Base-by-base conservation (phyloP, 2,888 invertebrate species). In the Conops quadrifasciatus region DNA sequence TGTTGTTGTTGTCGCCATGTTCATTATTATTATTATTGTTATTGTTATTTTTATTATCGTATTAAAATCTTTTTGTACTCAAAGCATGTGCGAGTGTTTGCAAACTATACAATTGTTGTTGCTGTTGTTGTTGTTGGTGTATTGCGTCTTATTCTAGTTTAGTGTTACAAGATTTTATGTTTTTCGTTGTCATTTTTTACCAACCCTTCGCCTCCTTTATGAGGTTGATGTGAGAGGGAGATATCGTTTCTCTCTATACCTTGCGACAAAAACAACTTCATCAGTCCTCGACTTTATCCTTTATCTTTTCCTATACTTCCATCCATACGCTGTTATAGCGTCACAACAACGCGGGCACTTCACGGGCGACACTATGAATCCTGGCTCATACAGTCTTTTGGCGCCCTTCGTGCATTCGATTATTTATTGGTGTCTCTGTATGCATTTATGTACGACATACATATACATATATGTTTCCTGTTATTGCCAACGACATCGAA, bases 391-490 rank as follows among this genome's bases (percentile, higher is more conserved):
- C n/a, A n/a, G n/a, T n/a, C n/a, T n/a, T n/a, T n/a, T 19, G 7
- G 0, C 9, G 45, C 45, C 9, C 45, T 11, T 53, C 43, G n/a
- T n/a, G 21, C 43, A 9, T 62, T 62, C 16, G 19, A 5, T 43
- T 43, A 4, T 53, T 53, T 53, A 53, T 62, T 62, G 19, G 2
- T 19, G 13, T 62, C 21, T 19, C 21, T n/a, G n/a, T n/a, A n/a
- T n/a, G n/a, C n/a, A n/a, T n/a, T n/a, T n/a, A n/a, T n/a, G n/a
- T n/a, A n/a, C n/a, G n/a, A n/a, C n/a, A n/a, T n/a, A n/a, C n/a
- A n/a, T 36, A 0, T 43, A 7, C 11, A 5, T 21, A 43, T 62
- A 36, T 43, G 62, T 62, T 62, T 62, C 62, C 62, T 62, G 62
- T 63, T 63, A 21, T 21, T 21, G 0, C 58, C 26, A 28, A 58